Base-by-base conservation (phyloP, 2,888 invertebrate species). In the Dolichomitus sp. region DNA sequence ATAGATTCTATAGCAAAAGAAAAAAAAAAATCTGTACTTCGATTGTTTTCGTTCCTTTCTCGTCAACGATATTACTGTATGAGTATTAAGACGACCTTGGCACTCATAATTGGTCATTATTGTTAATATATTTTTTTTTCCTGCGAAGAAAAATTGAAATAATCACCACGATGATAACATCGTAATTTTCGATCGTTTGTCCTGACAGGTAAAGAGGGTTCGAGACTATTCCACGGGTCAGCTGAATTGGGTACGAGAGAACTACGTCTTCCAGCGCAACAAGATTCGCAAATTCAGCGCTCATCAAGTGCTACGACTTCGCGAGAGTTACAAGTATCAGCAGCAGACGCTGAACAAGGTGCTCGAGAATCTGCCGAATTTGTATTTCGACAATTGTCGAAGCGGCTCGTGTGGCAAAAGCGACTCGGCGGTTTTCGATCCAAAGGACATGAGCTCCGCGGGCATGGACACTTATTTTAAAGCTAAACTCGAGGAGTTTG, bases 301-400 rank as follows among this genome's bases (percentile, higher is more conserved):
- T 23, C 98, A 98, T 92, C 98, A 99, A 94, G 96, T 99, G 80
- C 94, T 98, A 61, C 96, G 98, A 70, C 94, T 99, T 59, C 96
- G 98, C 40, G 98, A 99, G 93, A 98, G 98, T 11, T 99, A 98
- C 95, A 99, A 99, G 94, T 97, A 98, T 92, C 99, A 99, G 94
- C 99, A 99, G 93, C 98, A 98, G 94, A 98, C 98, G 12, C 94
- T 99, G 70, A 98, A 98, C 94, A 99, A 99, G 93, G 97, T 99
- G 6, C 94, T 99, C 78, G 99, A 99, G 94, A 98, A 98, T 93
- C 95, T 99, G 89, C 98, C 98, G 52, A 97, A 96, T 90, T 95
- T 98, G 73, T 98, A 98, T 94, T 96, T 99, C 92, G 99, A 99
- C 93, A 98, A 98, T 94, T 99, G 99, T 92, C 96, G 98, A 48